Evolutionary conservation across 1,140 invertebrate species (phyloP).

Genomic region (Orussus abietinus): DNA sequence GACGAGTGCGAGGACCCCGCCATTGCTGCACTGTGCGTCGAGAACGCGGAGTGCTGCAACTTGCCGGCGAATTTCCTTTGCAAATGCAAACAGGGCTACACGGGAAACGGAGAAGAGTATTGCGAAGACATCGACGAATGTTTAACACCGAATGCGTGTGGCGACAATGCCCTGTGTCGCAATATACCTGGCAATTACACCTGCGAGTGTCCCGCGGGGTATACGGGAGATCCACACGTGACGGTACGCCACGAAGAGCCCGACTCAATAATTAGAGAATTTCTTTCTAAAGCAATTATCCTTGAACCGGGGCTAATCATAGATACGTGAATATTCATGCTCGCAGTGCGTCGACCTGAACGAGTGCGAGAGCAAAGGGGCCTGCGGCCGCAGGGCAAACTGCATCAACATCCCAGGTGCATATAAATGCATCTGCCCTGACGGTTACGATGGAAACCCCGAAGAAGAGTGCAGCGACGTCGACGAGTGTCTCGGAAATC

Average conservation of each 20-base stretch:
- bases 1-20: slow-evolving; percentile 87
- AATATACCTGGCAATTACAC: slow-evolving; percentile 87
- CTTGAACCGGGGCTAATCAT: too few relatives aligned
- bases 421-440: slow-evolving; percentile 77
- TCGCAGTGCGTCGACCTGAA: slow-evolving; percentile 76
- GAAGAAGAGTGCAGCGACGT: slow-evolving; percentile 66
- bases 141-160: slow-evolving; percentile 70
- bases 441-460: slow-evolving; percentile 73
- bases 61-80: slow-evolving; percentile 90
- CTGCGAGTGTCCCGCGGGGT: slow-evolving; percentile 79
- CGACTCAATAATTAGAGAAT: slow-evolving; percentile 30
- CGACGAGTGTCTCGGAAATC: slow-evolving; percentile 65
- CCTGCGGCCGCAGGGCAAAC: slow-evolving; percentile 74
- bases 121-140: slow-evolving; percentile 90
- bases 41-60: slow-evolving; percentile 92
- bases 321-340: slow-evolving; percentile 9
- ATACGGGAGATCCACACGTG: slow-evolving; percentile 80
- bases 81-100: slow-evolving; percentile 86
- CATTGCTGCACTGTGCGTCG: slow-evolving; percentile 77
- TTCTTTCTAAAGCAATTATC: slow-evolving; percentile 14
- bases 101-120: slow-evolving; percentile 81
- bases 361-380: slow-evolving; percentile 69
- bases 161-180: slow-evolving; percentile 72
- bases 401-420: slow-evolving; percentile 77
- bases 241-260: too few relatives aligned